Percentiles rank a stretch among this genome's conserved stretches.
Conservation (phyloP, 1,140 invertebrate species). For the Mamestra configurata region DNA sequence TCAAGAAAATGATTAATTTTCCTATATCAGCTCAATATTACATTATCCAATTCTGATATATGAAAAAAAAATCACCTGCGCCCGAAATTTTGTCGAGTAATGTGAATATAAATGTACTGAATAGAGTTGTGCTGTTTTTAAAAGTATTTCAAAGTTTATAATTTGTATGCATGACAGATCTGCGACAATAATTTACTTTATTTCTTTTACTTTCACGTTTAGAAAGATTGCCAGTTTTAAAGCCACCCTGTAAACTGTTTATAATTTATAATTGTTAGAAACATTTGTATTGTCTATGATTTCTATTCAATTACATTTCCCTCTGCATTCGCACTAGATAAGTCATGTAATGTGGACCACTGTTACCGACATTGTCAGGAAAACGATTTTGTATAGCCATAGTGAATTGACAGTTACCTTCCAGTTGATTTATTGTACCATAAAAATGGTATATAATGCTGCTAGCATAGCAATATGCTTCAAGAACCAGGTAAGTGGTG, state of each 20-base stretch:
- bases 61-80: too few species aligned
- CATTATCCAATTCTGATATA: too few species aligned
- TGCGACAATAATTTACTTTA: too few species aligned
- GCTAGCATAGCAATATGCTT: conserved; percentile 2
- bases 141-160: too few species aligned
- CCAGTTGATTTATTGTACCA: neutral
- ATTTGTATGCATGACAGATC: too few species aligned
- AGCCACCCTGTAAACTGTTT: neutral
- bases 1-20: too few species aligned
- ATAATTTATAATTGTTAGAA: conserved; percentile 8
- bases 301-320: neutral
- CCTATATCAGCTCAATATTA: too few species aligned
- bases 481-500: conserved; percentile 13
- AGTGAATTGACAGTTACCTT: conserved; percentile 20
- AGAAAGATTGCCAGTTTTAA: too few species aligned
- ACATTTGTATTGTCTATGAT: conserved; percentile 6
- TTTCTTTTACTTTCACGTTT: too few species aligned
- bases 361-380: neutral
- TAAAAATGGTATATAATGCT: conserved; percentile 21
- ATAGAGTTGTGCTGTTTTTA: too few species aligned
- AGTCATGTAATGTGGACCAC: conserved; percentile 6
- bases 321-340: neutral
- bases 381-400: neutral
- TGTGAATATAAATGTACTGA: too few species aligned
- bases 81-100: too few species aligned